Evolutionary conservation across 2,797 vertebrate species (phyloP), one percentile per base, ranked within the genome.

Genomic region (Syngnathus acus): DNA sequence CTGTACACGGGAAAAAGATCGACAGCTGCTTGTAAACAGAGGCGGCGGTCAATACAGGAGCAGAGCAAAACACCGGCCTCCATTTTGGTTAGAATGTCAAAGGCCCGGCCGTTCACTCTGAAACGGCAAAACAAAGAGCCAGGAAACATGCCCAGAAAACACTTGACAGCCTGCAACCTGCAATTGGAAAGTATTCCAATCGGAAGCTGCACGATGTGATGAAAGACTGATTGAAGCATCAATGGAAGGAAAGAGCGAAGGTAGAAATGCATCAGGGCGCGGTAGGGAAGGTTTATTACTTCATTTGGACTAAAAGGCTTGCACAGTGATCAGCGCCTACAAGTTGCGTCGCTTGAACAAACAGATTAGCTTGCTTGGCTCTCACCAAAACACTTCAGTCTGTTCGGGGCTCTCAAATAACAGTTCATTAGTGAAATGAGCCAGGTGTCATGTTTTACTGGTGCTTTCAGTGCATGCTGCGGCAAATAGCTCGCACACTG

Each of bases 11-110:
- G 79, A 84, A 80, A 62, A 83, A 81, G 79, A 85, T 71, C 76
- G 8, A n/a, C 9, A 14, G 83, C 50, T 76, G 84, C 81, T 82
- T 65, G 50, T 74, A 84, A 83, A 83, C 72, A 70, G 77, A 83
- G 81, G 80, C 65, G 76, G 74, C 75, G 39, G 81, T 82, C 81
- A 78, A 80, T 76, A 77, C 78, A 78, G 81, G 82, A 82, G 81
- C 77, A 64, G 80, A 82, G 76, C 80, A 85, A 87, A 89, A 89
- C 87, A 87, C 89, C 85, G 81, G 84, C 87, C 86, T 83, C 78
- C 53, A 65, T 75, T 85, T 81, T 87, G 88, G 82, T 84, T 76
- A 84, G 80, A 80, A 79, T 79, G 78, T 89, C 87, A 83, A 86
- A 89, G 87, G 84, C 83, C 85, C 70, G 73, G 83, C 79, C 87